phyloP scores from a whole-genome alignment of 2,888 invertebrate genomes.

The Lottia gigantea region DNA sequence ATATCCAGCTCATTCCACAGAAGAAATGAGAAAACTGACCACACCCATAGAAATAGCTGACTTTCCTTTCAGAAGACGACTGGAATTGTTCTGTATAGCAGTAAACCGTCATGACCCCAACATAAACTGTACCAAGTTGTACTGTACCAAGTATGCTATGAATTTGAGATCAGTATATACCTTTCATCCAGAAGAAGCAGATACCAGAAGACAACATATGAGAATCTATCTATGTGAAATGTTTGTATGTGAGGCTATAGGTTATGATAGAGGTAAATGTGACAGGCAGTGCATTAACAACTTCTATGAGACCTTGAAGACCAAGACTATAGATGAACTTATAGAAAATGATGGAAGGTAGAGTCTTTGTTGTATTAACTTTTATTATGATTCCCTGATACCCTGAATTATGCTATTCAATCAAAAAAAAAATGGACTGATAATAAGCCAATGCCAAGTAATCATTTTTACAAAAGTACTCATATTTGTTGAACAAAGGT shows the following conservation, averaged over 20 bases:
- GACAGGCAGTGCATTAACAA: neutral
- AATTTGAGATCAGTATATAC: neutral
- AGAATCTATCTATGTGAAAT: neutral
- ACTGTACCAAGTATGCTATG: neutral
- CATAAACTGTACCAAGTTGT: neutral
- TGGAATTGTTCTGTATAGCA: neutral
- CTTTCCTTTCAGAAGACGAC: neutral
- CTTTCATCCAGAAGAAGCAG: neutral
- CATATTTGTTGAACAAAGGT: too few species aligned
- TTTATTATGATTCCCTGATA: too few species aligned
- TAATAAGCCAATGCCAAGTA: too few species aligned
- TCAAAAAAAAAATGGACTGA: too few species aligned
- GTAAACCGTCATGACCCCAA: neutral
- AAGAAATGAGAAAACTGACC: neutral
- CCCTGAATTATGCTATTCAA: too few species aligned
- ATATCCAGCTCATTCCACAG: neutral
- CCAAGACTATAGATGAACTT: neutral
- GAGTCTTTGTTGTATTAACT: too few species aligned
- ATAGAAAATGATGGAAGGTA: slow-evolving; percentile 5
- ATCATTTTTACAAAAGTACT: too few species aligned
- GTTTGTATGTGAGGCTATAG: neutral
- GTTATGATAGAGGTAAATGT: neutral
- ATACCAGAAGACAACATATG: neutral
- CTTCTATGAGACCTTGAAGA: neutral
- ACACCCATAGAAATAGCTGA: neutral